Evolutionary conservation across 2,888 invertebrate species (phyloP).

Genomic region (Brachyptera putata): DNA sequence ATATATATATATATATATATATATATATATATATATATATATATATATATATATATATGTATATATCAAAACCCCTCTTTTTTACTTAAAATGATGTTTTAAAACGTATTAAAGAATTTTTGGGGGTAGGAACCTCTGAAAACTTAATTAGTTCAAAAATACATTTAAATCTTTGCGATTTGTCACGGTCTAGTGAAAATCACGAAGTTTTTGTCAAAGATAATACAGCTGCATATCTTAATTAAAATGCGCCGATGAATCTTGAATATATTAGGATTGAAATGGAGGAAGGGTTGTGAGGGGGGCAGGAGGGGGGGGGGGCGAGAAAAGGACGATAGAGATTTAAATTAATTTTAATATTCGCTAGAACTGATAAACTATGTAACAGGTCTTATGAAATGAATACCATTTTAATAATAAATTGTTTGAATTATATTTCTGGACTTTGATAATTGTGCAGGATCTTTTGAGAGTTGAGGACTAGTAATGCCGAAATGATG

Average conservation of each 20-base stretch:
- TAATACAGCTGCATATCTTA: constrained; percentile 17
- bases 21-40: too few relatives aligned
- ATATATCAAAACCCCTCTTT: constrained; percentile 9
- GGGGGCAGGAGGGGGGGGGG: constrained; percentile 4
- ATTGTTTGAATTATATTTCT: too few relatives aligned
- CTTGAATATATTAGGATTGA: background rate
- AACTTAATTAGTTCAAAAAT: constrained; percentile 32
- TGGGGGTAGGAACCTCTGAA: constrained; percentile 2
- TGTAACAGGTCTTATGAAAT: too few relatives aligned
- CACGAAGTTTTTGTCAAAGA: constrained; percentile 28
- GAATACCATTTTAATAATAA: too few relatives aligned
- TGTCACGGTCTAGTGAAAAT: constrained; percentile 31
- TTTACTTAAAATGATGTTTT: constrained; percentile 8
- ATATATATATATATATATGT: too few relatives aligned
- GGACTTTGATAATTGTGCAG: too few relatives aligned
- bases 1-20: too few relatives aligned
- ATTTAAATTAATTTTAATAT: too few relatives aligned
- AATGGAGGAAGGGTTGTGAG: background rate
- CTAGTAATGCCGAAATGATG: too few relatives aligned
- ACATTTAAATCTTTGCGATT: constrained; percentile 34
- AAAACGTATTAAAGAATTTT: constrained; percentile 13
- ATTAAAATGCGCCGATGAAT: constrained; percentile 7
- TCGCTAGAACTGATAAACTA: too few relatives aligned
- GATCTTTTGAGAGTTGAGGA: too few relatives aligned
- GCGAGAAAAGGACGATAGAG: constrained; percentile 7